Percentiles rank a stretch among this genome's conserved stretches.
Conservation (phyloP, 2,888 invertebrate genomes). For the Tetropium fuscum region DNA sequence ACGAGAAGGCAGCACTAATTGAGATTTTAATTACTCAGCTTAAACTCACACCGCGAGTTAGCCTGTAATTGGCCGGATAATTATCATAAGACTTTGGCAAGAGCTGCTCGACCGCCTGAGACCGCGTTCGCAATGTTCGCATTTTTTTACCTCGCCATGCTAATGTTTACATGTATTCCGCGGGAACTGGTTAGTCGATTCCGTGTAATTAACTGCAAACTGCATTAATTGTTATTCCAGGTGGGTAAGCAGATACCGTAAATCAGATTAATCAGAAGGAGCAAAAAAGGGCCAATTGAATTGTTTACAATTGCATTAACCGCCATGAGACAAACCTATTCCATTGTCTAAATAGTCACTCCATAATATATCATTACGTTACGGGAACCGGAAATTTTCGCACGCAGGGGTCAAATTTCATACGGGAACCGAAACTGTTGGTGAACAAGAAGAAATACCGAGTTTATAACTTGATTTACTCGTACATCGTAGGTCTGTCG, state of each 20-base stretch:
- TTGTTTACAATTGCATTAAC: no score
- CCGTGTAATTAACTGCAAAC: slow-evolving; percentile 42
- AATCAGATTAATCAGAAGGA: no score
- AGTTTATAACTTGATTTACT: no score
- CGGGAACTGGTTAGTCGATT: slow-evolving; percentile 47
- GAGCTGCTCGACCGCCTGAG: slow-evolving; percentile 12
- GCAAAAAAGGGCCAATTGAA: no score
- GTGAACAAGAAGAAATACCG: no score
- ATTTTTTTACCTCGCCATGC: slow-evolving; percentile 21
- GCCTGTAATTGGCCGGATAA: slow-evolving; percentile 60
- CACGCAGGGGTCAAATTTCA: no score
- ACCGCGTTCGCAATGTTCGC: not conserved
- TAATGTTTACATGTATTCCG: slow-evolving; percentile 44
- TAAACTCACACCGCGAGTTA: slow-evolving; percentile 49
- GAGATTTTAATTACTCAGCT: slow-evolving; percentile 41
- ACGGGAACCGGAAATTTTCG: no score
- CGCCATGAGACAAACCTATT: no score
- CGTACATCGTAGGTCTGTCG: no score
- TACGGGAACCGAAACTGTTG: no score
- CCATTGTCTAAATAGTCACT: no score
- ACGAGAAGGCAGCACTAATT: slow-evolving; percentile 30
- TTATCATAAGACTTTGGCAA: slow-evolving; percentile 50
- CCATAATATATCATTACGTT: no score
- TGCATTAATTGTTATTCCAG: slow-evolving; percentile 35
- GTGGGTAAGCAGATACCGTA: not conserved